Conservation (phyloP, 2,797 vertebrate genomes). For the Threskiornis aethiopicus region DNA sequence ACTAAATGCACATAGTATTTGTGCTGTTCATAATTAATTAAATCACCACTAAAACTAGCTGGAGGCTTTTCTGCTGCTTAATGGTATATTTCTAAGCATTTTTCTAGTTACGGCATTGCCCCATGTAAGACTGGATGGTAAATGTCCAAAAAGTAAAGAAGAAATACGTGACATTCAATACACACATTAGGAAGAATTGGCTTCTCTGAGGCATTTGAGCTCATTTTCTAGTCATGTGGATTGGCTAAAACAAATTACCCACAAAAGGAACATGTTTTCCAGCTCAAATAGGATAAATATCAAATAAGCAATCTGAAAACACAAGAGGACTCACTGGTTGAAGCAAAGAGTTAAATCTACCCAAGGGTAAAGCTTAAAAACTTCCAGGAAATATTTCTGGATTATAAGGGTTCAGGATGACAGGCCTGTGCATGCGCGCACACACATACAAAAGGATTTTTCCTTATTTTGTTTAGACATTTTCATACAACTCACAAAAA, state of each 20-base stretch:
- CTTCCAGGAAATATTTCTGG: neutral
- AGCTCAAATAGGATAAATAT: neutral
- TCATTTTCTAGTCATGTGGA: neutral
- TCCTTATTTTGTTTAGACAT: neutral
- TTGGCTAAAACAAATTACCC: neutral
- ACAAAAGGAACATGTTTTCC: neutral
- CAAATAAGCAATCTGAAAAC: neutral
- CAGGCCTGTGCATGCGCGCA: neutral
- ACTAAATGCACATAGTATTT: neutral
- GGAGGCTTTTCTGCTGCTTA: slow-evolving; percentile 41
- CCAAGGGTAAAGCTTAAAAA: neutral
- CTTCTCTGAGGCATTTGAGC: slow-evolving; percentile 15
- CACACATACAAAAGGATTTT: neutral
- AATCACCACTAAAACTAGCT: slow-evolving; percentile 27
- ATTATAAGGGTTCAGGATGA: neutral
- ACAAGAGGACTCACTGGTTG: neutral
- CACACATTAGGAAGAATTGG: neutral
- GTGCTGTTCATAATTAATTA: slow-evolving; percentile 32
- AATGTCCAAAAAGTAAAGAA: neutral
- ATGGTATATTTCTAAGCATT: neutral
- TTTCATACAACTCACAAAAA: neutral
- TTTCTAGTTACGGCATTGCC: neutral
- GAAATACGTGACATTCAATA: neutral
- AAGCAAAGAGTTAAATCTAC: neutral
- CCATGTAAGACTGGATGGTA: neutral